Evolutionary conservation across 2,113 vertebrate species (phyloP).

Genomic region (Anguilla japonica): DNA sequence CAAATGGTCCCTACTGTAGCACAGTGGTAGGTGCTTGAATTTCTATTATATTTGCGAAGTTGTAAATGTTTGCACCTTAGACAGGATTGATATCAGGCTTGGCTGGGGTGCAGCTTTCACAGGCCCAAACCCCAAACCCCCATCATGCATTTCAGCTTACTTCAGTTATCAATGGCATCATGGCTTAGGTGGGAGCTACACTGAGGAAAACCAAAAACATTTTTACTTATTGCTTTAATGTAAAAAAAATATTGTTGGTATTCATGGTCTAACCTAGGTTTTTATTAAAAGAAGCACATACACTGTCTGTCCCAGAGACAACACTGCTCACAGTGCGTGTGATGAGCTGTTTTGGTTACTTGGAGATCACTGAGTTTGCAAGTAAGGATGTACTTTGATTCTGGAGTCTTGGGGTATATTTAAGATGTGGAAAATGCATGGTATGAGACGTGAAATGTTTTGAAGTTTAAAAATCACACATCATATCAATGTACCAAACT

Average conservation of each 20-base stretch:
- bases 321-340: not conserved
- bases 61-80: too few relatives aligned
- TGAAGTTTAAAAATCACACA: not conserved
- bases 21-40: not conserved
- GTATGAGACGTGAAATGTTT: not conserved
- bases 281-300: not conserved
- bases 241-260: not conserved
- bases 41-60: not conserved
- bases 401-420: not conserved
- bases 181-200: too few relatives aligned
- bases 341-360: not conserved
- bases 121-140: too few relatives aligned
- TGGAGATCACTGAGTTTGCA: not conserved
- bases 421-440: not conserved
- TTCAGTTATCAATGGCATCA: too few relatives aligned
- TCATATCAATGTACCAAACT: not conserved
- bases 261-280: too few relatives aligned
- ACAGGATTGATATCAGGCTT: too few relatives aligned
- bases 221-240: too few relatives aligned
- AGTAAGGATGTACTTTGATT: not conserved
- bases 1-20: not conserved
- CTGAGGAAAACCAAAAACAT: too few relatives aligned
- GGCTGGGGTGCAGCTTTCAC: too few relatives aligned
- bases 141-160: too few relatives aligned
- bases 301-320: not conserved